Percentiles rank a stretch among this genome's conserved stretches.
Conservation (phyloP, 2,113 vertebrate species). For the Sapayoa aenigma region DNA sequence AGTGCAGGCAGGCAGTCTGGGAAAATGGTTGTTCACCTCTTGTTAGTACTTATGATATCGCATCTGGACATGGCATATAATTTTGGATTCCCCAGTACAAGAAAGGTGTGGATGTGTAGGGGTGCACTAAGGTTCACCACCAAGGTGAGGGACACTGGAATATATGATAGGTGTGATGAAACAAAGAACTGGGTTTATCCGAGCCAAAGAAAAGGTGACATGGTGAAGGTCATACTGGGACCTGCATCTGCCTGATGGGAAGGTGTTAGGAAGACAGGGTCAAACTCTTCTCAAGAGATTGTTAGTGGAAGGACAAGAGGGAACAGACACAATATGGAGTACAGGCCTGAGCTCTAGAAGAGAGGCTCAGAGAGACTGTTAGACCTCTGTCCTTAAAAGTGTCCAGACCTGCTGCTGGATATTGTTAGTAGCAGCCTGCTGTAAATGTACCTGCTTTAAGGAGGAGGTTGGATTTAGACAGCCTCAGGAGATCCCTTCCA, state of each 20-base stretch:
- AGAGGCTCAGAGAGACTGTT: not conserved
- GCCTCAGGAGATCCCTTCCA: not conserved
- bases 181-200: not conserved
- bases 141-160: not conserved
- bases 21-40: not conserved
- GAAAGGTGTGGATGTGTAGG: not conserved
- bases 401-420: not conserved
- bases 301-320: not conserved
- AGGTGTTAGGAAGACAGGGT: not conserved
- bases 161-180: not conserved
- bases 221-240: not conserved
- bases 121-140: not conserved
- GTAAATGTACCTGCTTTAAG: not conserved
- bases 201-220: not conserved
- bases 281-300: not conserved
- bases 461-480: not conserved
- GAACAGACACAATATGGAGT: not conserved
- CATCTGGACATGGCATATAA: not conserved
- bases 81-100: not conserved
- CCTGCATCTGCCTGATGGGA: not conserved
- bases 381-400: not conserved
- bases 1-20: not conserved
- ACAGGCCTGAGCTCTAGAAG: not conserved
- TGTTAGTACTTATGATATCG: accelerated
- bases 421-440: not conserved